Base-by-base conservation (phyloP, 2,113 vertebrate genomes). In the Podocnemis expansa region DNA sequence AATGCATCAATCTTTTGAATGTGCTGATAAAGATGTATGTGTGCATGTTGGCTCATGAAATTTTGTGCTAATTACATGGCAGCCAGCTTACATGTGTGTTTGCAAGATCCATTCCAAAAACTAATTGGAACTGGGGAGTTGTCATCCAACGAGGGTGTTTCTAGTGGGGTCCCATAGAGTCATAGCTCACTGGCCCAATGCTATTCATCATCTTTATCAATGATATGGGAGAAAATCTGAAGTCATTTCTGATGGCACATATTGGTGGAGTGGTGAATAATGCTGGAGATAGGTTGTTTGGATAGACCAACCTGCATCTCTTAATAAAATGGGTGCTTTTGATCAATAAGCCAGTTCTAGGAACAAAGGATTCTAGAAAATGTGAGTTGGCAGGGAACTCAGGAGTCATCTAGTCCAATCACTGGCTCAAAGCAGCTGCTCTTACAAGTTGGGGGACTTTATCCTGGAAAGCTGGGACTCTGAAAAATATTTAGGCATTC, bases 1-100 rank as follows among this genome's bases (percentile, higher is more conserved):
- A 95, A 92, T 91, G 82, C 85, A 97, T 95, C 95, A 89, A 87
- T 97, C 96, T 96, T 95, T 78, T 94, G 81, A 87, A 96, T 88
- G 84, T 96, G 94, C 83, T 89, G 90, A 96, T 97, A 95, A 81
- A 88, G 34, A 85, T 84, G 79, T 76, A 93, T 90, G 82, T 41
- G 43, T 91, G 55, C 93, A 67, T 93, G 95, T 94, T 94, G 96
- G 94, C 93, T 97, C 96, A 95, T 89, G 96, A 96, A 83, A 88
- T 84, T 84, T 84, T 63, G 56, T 92, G 47, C 95, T 96, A 95
- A 93, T 95, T 95, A 89, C 83, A 89, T 84, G 49, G 85, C 85
- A 84, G 52, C 84, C 80, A 85, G 70, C 49, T 80, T 94, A 47
- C 87, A 90, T 49, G 63, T 90, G 56, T 89, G 54, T 87, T 94